Evolutionary conservation across 2,797 vertebrate genomes (phyloP), one percentile per base, ranked within the genome.

Genomic region (Oceanodroma leucorhoa): DNA sequence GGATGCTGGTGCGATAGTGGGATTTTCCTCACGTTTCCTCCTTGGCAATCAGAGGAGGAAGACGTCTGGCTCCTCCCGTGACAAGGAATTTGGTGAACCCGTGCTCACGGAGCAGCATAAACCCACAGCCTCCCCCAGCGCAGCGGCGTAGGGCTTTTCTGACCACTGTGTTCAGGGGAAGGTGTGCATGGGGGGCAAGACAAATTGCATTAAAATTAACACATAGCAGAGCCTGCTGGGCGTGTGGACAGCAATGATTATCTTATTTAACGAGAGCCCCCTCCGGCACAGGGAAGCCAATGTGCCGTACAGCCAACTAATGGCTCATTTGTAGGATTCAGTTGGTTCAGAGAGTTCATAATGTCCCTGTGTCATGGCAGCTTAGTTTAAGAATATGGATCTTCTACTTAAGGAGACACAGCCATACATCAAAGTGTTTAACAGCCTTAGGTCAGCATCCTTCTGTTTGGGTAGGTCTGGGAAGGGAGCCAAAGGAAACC

Each of bases 401-500:
- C 93, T 92, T 64, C 84, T 87, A 72, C 94, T 89, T 83, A 70
- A 82, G 87, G 79, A 94, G 91, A 76, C 89, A 53, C 15, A 18
- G 66, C 70, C 84, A 67, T 91, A 78, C 84, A 87, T 94, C 95
- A 95, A 66, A 89, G 87, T 64, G 89, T 67, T 92, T 78, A 84
- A 89, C 89, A 92, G 94, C 91, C 94, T 78, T 21, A 62, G 91
- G 93, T 78, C 89, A 96, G 87, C 89, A 93, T 71, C 89, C 87
- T 83, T 89, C 72, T 94, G 80, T 88, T 84, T 54, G 91, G 94
- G 94, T 26, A 94, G 87, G 29, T 92, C 95, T 82, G 95, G 95
- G 95, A 92, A 91, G 58, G 61, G 45, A 92, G 95, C 95, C 94
- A 96, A 91, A 53, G 82, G 90, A 86, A 96, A 90, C 73, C 76